Conservation (phyloP, 1,140 invertebrate species). For the Zeugodacus cucurbitae region DNA sequence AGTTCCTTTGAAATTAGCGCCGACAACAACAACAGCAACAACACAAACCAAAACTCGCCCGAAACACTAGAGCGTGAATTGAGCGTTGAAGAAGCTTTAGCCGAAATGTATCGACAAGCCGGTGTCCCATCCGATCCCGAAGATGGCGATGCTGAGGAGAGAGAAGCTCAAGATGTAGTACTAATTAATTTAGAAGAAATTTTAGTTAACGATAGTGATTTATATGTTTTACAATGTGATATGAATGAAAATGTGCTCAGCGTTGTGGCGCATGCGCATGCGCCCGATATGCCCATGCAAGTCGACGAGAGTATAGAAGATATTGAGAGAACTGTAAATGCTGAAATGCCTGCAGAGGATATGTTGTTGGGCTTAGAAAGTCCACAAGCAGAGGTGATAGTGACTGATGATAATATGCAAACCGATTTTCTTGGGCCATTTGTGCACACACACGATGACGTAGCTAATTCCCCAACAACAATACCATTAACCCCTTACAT, state of each 20-base stretch:
- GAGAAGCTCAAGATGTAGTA: slow-evolving; percentile 54
- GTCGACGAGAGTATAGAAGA: background rate
- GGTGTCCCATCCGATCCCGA: slow-evolving; percentile 48
- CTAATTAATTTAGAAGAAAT: slow-evolving; percentile 61
- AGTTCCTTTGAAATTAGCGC: slow-evolving; percentile 54
- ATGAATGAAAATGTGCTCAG: slow-evolving; percentile 58
- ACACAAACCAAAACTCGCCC: background rate
- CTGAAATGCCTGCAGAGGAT: background rate
- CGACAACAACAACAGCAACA: background rate
- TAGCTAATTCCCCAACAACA: background rate
- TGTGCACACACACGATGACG: background rate
- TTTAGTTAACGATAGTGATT: slow-evolving; percentile 58
- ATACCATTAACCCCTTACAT: background rate
- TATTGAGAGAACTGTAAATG: slow-evolving; percentile 21
- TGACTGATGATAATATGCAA: background rate
- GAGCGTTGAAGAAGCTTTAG: slow-evolving; percentile 62
- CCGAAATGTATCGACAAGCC: slow-evolving; percentile 62
- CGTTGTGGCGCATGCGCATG: background rate
- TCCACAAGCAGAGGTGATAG: background rate
- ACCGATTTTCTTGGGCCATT: background rate
- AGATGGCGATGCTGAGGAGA: slow-evolving; percentile 15
- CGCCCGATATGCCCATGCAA: background rate
- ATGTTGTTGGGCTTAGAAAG: slow-evolving; percentile 8
- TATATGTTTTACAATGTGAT: slow-evolving; percentile 63
- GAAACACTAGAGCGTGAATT: slow-evolving; percentile 51